These are phyloP conservation scores for Eupelmus urozonus DNA, from an alignment of 2,888 invertebrate genomes.

Conservation along the genomic window DNA sequence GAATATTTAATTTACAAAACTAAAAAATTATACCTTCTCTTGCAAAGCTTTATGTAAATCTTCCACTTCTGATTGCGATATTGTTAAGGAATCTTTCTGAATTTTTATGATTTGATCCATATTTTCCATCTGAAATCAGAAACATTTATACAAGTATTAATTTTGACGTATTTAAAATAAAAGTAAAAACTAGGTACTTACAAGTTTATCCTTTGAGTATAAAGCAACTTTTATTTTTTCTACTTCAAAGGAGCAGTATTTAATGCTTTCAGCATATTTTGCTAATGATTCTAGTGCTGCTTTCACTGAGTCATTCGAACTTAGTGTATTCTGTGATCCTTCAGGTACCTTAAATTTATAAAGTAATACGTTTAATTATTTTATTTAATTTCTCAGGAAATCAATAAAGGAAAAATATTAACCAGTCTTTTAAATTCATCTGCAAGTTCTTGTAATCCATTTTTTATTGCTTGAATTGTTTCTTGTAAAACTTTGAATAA, in stretches of 20 bases:
- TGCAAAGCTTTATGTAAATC: constrained; percentile 71
- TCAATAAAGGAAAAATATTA: constrained; percentile 41
- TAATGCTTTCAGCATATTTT: constrained; percentile 66
- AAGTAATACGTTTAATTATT: constrained; percentile 29
- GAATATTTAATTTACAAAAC: not conserved
- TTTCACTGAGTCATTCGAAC: constrained; percentile 58
- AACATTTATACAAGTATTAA: constrained; percentile 14
- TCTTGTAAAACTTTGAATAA: constrained; percentile 67
- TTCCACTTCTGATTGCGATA: constrained; percentile 72
- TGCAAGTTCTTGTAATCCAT: constrained; percentile 65
- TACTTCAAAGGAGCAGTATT: constrained; percentile 66
- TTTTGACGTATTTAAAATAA: not conserved
- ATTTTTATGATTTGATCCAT: constrained; percentile 73
- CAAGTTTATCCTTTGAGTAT: constrained; percentile 73
- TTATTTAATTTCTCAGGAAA: constrained; percentile 26
- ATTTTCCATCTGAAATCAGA: constrained; percentile 68
- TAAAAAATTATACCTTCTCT: constrained; percentile 68
- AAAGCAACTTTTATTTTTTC: constrained; percentile 69
- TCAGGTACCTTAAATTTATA: constrained; percentile 63
- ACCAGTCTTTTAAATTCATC: constrained; percentile 66
- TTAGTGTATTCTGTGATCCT: constrained; percentile 56
- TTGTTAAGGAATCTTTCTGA: constrained; percentile 72
- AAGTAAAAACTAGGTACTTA: constrained; percentile 60
- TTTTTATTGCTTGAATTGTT: constrained; percentile 65
- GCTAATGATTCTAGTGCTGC: constrained; percentile 63